Conservation (phyloP, 2,888 invertebrate genomes). For the Lomographa bimaculata region DNA sequence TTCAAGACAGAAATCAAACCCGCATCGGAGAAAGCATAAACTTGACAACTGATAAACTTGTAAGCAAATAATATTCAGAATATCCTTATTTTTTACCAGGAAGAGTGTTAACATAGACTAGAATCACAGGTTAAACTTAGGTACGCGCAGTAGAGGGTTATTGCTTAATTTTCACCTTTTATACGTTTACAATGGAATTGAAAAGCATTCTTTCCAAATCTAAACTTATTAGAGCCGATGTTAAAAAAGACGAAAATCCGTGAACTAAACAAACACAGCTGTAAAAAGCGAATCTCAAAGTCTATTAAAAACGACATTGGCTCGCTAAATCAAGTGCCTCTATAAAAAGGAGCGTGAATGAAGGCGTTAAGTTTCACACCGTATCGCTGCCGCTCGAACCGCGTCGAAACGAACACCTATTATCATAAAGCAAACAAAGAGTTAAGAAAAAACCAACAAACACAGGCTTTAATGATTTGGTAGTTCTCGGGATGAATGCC, state of each 20-base stretch:
- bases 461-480: conserved; percentile 76
- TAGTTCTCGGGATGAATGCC: conserved; percentile 76
- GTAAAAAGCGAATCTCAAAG: conserved; percentile 58
- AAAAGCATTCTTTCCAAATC: conserved; percentile 14
- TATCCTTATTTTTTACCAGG: too few relatives aligned
- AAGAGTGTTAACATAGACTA: too few relatives aligned
- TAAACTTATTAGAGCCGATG: conserved; percentile 24
- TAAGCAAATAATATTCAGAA: too few relatives aligned
- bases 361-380: conserved; percentile 82
- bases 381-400: conserved; percentile 64
- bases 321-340: conserved; percentile 76
- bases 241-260: conserved; percentile 43
- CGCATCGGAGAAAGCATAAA: too few relatives aligned
- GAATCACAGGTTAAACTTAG: too few relatives aligned
- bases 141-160: too few relatives aligned
- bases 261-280: conserved; percentile 45
- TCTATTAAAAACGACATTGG: conserved; percentile 72
- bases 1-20: too few relatives aligned
- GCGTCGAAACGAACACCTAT: conserved; percentile 77
- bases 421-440: conserved; percentile 82
- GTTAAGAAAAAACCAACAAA: conserved; percentile 72
- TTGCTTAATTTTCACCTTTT: too few relatives aligned
- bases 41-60: too few relatives aligned
- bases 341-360: conserved; percentile 75
- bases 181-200: conserved; percentile 9